These are phyloP conservation scores for Pterophyllum scalare DNA, from an alignment of 2,113 vertebrate genomes.

Conservation along the genomic window DNA sequence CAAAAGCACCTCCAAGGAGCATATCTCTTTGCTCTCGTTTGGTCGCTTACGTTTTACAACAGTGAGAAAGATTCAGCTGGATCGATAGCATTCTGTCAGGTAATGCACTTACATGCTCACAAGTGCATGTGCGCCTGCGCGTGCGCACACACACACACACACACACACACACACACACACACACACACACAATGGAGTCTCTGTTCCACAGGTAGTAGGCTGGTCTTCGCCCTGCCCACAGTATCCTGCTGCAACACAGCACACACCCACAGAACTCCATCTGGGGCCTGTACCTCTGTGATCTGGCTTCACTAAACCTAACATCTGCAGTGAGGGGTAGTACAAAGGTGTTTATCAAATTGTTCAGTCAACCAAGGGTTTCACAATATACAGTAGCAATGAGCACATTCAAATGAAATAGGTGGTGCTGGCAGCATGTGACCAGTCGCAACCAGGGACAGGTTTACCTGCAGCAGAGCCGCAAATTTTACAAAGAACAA, in stretches of 20 bases:
- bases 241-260: constrained; percentile 16
- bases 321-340: background rate
- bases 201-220: constrained; percentile 42
- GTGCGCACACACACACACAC: background rate
- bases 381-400: background rate
- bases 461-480: background rate
- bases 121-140: background rate
- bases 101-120: constrained; percentile 7
- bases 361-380: background rate
- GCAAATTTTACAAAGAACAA: background rate
- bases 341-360: background rate
- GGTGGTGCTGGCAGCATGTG: background rate
- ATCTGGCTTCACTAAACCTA: background rate
- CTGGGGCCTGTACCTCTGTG: background rate
- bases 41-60: background rate
- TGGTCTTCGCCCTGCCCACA: constrained; percentile 25
- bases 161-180: background rate
- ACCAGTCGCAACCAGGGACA: background rate
- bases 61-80: constrained; percentile 3
- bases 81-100: constrained; percentile 35
- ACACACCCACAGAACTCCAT: constrained; percentile 6
- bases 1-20: constrained; percentile 33
- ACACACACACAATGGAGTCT: constrained; percentile 33
- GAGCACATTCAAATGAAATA: background rate
- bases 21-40: constrained; percentile 29